Evolutionary conservation across 2,113 vertebrate genomes (phyloP).

Genomic region (Aphyosemion australe): DNA sequence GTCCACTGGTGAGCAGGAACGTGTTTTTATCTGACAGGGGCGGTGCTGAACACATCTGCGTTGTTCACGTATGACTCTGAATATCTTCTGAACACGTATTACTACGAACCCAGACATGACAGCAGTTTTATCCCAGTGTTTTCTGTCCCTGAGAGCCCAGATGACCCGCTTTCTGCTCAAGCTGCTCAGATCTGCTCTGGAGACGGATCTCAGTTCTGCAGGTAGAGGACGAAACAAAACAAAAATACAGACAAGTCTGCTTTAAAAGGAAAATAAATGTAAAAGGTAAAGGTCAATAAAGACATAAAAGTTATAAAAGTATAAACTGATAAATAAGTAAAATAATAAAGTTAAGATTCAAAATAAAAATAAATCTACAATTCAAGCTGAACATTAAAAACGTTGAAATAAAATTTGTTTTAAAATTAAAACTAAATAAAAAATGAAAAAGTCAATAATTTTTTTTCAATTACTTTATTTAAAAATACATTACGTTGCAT

Average conservation of each 20-base stretch:
- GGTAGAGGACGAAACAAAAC: conserved; percentile 65
- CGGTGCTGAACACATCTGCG: conserved; percentile 80
- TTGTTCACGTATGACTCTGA: conserved; percentile 90
- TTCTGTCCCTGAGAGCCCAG: conserved; percentile 57
- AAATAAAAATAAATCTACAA: no score
- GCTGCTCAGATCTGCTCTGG: conserved; percentile 73
- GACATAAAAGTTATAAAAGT: no score
- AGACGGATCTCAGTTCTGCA: conserved; percentile 81
- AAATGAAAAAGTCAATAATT: no score
- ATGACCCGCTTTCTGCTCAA: conserved; percentile 67
- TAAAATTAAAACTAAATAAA: no score
- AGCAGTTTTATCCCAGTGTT: conserved; percentile 82
- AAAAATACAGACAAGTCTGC: neutral
- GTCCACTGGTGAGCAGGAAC: neutral
- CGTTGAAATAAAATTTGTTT: no score
- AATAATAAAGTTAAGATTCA: no score
- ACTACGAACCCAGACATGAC: conserved; percentile 81
- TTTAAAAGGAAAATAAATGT: no score
- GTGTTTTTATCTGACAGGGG: conserved; percentile 78
- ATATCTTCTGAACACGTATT: conserved; percentile 78
- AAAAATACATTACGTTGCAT: no score
- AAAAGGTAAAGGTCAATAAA: no score
- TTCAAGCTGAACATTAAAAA: no score
- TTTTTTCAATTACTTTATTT: no score
- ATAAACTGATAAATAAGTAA: no score